phyloP scores from a whole-genome alignment of 2,113 vertebrate species.

The Ramphastos sulfuratus region DNA sequence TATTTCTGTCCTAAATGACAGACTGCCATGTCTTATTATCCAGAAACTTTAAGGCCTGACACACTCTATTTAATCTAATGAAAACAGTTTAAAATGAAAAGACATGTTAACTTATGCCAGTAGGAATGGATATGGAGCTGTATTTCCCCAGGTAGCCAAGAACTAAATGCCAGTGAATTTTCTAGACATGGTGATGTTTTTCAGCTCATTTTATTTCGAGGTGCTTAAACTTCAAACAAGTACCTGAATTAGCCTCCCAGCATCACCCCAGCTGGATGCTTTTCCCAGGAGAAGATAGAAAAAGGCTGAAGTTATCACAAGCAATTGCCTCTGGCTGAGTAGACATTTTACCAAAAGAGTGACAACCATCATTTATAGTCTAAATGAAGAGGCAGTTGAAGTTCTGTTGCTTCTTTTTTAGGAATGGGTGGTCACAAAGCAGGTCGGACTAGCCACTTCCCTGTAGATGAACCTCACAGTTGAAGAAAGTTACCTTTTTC shows the following conservation, averaged over 20 bases:
- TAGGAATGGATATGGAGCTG: background rate
- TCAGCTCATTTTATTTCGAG: background rate
- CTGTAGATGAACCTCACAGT: background rate
- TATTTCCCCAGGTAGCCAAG: background rate
- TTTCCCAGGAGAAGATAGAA: background rate
- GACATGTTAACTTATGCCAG: constrained; percentile 33
- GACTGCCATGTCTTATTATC: constrained; percentile 58
- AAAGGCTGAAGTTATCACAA: background rate
- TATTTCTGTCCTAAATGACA: constrained; percentile 65
- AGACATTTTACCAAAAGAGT: background rate
- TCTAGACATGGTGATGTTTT: background rate
- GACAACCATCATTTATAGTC: background rate
- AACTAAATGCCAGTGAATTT: constrained; percentile 16
- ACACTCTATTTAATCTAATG: constrained; percentile 42
- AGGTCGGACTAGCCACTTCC: background rate
- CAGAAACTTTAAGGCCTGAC: constrained; percentile 39
- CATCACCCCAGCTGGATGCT: background rate
- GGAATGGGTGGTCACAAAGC: background rate
- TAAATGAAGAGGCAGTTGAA: background rate
- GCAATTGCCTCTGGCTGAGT: background rate
- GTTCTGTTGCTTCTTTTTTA: background rate
- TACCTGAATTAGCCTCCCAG: background rate
- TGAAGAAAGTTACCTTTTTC: background rate
- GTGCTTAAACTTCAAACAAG: background rate
- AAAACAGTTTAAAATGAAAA: constrained; percentile 41